These are phyloP conservation scores for Drosophila saltans DNA, from an alignment of 1,140 invertebrate species.

Conservation along the genomic window DNA sequence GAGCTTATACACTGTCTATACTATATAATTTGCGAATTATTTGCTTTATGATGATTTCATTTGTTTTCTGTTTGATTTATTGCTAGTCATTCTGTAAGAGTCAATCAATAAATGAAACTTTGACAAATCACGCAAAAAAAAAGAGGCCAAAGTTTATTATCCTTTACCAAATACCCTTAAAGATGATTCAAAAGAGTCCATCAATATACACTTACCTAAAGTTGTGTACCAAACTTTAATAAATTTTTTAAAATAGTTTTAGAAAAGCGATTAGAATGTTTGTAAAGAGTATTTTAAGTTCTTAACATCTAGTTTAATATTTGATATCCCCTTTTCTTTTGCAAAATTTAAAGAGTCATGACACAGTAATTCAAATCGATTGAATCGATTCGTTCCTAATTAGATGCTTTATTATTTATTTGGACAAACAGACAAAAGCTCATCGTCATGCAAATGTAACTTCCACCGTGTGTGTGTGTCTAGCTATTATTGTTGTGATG, in stretches of 20 bases:
- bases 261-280: no score
- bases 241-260: no score
- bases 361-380: neutral
- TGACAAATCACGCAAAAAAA: slow-evolving; percentile 4
- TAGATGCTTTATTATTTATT: slow-evolving; percentile 27
- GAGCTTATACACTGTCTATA: no score
- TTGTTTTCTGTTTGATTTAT: slow-evolving; percentile 4
- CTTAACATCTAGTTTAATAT: no score
- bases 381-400: slow-evolving; percentile 16
- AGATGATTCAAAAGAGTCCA: no score
- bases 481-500: slow-evolving; percentile 59
- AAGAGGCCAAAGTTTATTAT: neutral
- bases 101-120: slow-evolving; percentile 6
- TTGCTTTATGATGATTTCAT: slow-evolving; percentile 3
- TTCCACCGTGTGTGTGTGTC: slow-evolving; percentile 2
- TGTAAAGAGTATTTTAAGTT: no score
- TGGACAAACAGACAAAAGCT: slow-evolving; percentile 12
- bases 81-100: neutral
- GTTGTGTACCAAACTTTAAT: no score
- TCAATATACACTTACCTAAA: no score
- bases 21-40: neutral
- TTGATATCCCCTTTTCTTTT: no score
- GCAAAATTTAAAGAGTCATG: no score
- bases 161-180: no score
- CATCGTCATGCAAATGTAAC: neutral